These are phyloP conservation scores for Cantharis nigra DNA, from an alignment of 2,888 invertebrate genomes.

Conservation along the genomic window DNA sequence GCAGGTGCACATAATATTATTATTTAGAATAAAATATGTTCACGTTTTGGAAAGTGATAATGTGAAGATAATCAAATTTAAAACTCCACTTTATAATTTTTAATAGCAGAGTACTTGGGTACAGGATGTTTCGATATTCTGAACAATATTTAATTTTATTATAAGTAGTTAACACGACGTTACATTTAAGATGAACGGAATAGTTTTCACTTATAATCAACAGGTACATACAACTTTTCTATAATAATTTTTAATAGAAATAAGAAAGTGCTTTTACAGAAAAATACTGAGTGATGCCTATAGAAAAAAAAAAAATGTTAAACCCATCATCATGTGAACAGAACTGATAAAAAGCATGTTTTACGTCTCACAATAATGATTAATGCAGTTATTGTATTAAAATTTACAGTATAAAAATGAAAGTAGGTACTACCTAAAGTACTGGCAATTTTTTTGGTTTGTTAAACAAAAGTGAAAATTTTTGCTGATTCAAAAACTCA, in stretches of 20 bases:
- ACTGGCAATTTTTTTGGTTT: neutral
- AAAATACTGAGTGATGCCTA: neutral
- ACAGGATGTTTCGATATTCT: neutral
- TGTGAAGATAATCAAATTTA: neutral
- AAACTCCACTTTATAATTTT: neutral
- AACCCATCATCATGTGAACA: neutral
- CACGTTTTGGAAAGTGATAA: neutral
- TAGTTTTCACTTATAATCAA: neutral
- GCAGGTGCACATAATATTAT: neutral
- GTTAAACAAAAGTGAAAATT: slow-evolving; percentile 22
- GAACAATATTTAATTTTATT: neutral
- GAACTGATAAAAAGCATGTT: neutral
- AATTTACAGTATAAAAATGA: neutral
- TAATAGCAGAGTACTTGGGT: neutral
- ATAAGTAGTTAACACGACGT: neutral
- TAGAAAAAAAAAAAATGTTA: neutral
- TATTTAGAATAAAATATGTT: neutral
- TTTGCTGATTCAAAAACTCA: slow-evolving; percentile 6
- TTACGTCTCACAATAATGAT: neutral
- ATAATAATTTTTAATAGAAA: neutral
- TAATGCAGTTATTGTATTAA: neutral
- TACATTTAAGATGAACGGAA: neutral
- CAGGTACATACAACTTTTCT: neutral
- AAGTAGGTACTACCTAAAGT: slow-evolving; percentile 3
- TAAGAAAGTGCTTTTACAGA: neutral